phyloP scores from a whole-genome alignment of 2,113 vertebrate species.

The Thamnaconus septentrionalis region DNA sequence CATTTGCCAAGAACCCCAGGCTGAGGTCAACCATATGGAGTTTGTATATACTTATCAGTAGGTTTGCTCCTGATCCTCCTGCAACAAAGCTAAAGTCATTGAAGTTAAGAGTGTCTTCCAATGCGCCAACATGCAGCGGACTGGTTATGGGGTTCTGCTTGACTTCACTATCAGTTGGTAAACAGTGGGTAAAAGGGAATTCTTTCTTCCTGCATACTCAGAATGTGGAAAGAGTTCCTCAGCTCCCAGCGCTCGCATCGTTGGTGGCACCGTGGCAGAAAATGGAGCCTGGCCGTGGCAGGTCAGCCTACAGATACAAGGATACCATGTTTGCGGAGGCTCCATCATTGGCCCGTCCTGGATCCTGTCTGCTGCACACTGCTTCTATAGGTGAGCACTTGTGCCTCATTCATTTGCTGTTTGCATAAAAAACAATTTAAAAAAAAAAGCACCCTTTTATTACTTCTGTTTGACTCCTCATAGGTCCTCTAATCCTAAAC shows the following conservation, averaged over 20 bases:
- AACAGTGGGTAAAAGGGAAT: no score
- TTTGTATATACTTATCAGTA: no score
- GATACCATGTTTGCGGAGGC: slow-evolving; percentile 85
- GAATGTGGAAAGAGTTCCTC: slow-evolving; percentile 78
- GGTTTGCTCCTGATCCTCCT: no score
- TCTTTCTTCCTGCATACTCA: slow-evolving; percentile 41
- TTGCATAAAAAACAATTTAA: no score
- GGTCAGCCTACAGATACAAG: slow-evolving; percentile 83
- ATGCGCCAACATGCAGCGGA: no score
- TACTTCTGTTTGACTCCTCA: background rate
- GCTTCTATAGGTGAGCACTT: slow-evolving; percentile 81
- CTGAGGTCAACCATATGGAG: no score
- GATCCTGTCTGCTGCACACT: slow-evolving; percentile 91
- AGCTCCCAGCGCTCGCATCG: slow-evolving; percentile 72
- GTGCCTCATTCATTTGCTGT: background rate
- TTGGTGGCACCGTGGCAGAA: slow-evolving; percentile 80
- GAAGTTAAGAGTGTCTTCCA: no score
- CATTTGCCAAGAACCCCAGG: background rate
- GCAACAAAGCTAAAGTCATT: no score
- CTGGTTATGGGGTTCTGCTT: no score
- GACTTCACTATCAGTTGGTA: no score
- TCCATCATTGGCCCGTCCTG: slow-evolving; percentile 83
- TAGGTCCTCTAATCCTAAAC: background rate
- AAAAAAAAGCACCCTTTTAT: background rate
- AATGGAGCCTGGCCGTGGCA: slow-evolving; percentile 90